Percentiles rank a stretch among this genome's conserved stretches.
phyloP scores from a whole-genome alignment of 2,888 invertebrate genomes.

The Tenthredo scrophulariae region DNA sequence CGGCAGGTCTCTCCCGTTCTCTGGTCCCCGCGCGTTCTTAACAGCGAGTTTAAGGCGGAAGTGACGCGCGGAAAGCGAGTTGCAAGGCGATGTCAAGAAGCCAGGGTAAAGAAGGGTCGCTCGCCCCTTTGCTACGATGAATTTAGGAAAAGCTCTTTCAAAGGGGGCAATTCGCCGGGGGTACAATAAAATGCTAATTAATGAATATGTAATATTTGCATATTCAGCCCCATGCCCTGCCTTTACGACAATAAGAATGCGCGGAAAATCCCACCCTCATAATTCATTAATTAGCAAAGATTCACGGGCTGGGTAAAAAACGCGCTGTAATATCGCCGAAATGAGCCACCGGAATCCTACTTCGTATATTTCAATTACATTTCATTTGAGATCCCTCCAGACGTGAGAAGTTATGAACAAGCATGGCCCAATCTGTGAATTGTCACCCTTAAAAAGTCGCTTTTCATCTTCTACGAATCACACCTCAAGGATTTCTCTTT shows the following conservation, averaged over 20 bases:
- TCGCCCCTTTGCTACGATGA: background rate
- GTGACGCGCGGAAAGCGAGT: constrained; percentile 14
- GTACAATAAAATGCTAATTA: constrained; percentile 51
- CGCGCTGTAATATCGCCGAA: background rate
- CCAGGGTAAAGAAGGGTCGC: background rate
- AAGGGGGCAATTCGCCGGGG: constrained; percentile 8
- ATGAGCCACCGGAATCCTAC: background rate
- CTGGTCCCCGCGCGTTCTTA: background rate
- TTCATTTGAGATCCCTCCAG: background rate
- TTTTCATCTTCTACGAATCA: background rate
- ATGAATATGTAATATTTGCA: constrained; percentile 51
- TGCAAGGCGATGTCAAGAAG: constrained; percentile 1
- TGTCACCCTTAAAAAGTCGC: background rate
- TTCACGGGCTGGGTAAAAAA: background rate
- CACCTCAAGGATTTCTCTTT: background rate
- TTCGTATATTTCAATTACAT: background rate
- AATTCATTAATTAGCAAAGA: constrained; percentile 41
- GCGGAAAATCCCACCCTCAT: background rate
- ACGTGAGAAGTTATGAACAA: background rate
- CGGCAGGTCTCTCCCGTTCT: background rate
- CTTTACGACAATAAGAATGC: constrained; percentile 5
- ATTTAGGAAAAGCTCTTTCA: constrained; percentile 43
- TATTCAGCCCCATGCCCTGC: background rate
- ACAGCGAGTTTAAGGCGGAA: constrained; percentile 37
- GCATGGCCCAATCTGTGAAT: background rate